Percentiles rank a stretch among this genome's conserved stretches.
Evolutionary conservation across 2,888 invertebrate genomes (phyloP).

Genomic region (Sinelater perroti): DNA sequence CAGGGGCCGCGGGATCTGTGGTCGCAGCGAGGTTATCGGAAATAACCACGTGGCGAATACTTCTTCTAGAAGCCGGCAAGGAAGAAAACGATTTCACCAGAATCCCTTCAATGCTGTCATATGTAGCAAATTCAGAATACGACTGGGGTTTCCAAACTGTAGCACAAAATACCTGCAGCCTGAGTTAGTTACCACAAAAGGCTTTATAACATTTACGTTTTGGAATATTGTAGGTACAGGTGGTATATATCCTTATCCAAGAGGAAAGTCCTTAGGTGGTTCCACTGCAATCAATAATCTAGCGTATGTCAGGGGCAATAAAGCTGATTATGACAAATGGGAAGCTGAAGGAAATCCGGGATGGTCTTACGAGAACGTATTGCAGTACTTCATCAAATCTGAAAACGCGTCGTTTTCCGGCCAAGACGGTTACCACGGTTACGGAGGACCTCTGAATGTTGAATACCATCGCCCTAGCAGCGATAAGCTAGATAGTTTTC

Average conservation of each 20-base stretch:
- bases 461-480: no score
- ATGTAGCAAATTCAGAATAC: constrained; percentile 14
- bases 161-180: constrained; percentile 27
- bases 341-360: constrained; percentile 69
- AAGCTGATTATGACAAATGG: constrained; percentile 84
- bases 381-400: constrained; percentile 56
- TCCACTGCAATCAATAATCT: constrained; percentile 84
- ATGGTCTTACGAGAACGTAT: constrained; percentile 70
- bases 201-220: no score
- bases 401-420: constrained; percentile 7
- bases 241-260: constrained; percentile 70
- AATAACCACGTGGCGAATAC: constrained; percentile 19
- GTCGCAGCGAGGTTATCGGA: constrained; percentile 34
- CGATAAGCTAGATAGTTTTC: constrained; percentile 54
- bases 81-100: constrained; percentile 34
- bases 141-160: constrained; percentile 36
- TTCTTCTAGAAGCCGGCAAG: constrained; percentile 35
- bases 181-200: constrained; percentile 21
- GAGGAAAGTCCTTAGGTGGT: constrained; percentile 71
- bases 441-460: no score
- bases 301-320: constrained; percentile 86
- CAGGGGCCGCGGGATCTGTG: constrained; percentile 32
- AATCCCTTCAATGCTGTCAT: constrained; percentile 29
- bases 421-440: no score
- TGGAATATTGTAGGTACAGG: constrained; percentile 3